Percentiles rank a stretch among this genome's conserved stretches.
These are phyloP conservation scores for Poeciliopsis paucimaculata DNA, from an alignment of 2,797 vertebrate species.

Conservation along the genomic window DNA sequence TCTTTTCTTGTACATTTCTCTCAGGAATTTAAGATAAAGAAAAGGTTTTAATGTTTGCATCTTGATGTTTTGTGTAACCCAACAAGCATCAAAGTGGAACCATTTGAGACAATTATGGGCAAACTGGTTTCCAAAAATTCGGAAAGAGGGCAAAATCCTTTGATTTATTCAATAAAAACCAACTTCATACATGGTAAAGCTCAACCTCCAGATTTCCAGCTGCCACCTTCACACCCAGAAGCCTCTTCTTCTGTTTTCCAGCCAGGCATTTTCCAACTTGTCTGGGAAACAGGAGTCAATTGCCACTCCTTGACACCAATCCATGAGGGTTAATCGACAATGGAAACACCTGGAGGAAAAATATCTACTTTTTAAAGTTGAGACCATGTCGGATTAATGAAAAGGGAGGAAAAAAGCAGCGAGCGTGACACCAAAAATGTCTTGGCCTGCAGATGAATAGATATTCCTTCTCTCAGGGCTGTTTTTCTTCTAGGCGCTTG, in stretches of 20 bases:
- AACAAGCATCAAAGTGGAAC: conserved; percentile 6
- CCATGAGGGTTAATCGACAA: conserved; percentile 71
- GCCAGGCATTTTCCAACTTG: conserved; percentile 59
- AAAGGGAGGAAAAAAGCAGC: conserved; percentile 32
- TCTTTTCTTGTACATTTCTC: conserved; percentile 7
- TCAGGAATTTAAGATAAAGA: conserved; percentile 1
- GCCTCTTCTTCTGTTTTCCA: conserved; percentile 53
- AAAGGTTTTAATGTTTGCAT: conserved; percentile 10
- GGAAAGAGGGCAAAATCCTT: background rate
- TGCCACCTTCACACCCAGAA: conserved; percentile 53
- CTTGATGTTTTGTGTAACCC: background rate
- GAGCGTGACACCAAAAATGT: conserved; percentile 60
- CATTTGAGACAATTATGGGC: background rate
- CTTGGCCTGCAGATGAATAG: conserved; percentile 60
- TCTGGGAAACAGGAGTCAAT: conserved; percentile 65
- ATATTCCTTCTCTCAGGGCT: conserved; percentile 63
- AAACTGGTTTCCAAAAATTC: background rate
- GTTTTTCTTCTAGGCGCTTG: conserved; percentile 84
- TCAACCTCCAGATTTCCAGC: conserved; percentile 29
- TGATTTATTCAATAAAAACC: conserved; percentile 1
- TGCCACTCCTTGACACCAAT: conserved; percentile 69
- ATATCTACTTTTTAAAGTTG: conserved; percentile 37
- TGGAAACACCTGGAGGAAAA: conserved; percentile 72
- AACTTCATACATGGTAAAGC: conserved; percentile 11
- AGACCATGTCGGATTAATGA: conserved; percentile 60